These are phyloP conservation scores for Anorthoa munda DNA, from an alignment of 2,888 invertebrate genomes.

Conservation along the genomic window DNA sequence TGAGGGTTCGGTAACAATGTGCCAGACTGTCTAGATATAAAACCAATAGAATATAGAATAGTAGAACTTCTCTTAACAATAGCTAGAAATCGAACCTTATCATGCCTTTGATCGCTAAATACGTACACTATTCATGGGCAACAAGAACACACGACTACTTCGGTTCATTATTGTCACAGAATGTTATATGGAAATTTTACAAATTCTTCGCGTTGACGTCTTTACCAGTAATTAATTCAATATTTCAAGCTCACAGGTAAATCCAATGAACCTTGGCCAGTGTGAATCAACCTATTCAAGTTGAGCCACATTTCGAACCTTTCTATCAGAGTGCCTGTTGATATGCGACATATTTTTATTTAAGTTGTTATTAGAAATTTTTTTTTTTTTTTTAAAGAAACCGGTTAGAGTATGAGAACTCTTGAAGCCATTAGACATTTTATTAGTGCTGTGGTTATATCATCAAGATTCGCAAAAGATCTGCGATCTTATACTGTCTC, in stretches of 20 bases:
- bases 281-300: conserved; percentile 19
- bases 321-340: conserved; percentile 14
- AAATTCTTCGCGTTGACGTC: conserved; percentile 29
- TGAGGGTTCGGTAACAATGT: too few relatives aligned
- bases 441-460: conserved; percentile 30
- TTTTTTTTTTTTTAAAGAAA: conserved; percentile 37
- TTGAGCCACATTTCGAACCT: conserved; percentile 29
- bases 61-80: not conserved
- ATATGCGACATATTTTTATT: conserved; percentile 36
- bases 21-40: not conserved
- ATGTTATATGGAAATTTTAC: conserved; percentile 1
- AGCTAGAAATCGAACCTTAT: not conserved
- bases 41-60: not conserved
- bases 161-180: not conserved
- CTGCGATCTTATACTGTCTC: not conserved
- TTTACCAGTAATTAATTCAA: conserved; percentile 22
- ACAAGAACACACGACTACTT: not conserved
- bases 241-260: conserved; percentile 22
- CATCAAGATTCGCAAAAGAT: conserved; percentile 1
- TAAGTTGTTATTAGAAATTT: conserved; percentile 13
- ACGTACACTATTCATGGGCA: not conserved
- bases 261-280: conserved; percentile 35
- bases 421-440: conserved; percentile 21
- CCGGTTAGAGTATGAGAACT: conserved; percentile 39
- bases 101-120: not conserved